These are phyloP conservation scores for Piprites chloris DNA, from an alignment of 2,113 vertebrate genomes.

Conservation along the genomic window DNA sequence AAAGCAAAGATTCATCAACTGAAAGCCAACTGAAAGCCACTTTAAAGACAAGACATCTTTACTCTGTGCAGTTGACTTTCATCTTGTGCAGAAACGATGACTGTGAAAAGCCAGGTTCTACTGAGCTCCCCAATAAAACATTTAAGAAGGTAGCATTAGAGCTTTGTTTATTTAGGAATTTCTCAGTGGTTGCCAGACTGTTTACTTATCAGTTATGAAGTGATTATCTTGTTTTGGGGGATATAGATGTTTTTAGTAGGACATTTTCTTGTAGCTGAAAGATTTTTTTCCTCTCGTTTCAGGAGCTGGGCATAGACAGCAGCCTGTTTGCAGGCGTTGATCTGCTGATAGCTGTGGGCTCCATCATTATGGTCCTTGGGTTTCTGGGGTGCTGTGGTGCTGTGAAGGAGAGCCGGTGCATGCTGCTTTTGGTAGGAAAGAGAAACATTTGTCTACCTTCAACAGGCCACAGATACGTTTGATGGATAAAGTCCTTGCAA, in stretches of 20 bases:
- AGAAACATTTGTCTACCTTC: background rate
- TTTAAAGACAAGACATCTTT: background rate
- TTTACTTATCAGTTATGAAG: background rate
- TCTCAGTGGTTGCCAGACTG: background rate
- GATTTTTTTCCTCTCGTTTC: background rate
- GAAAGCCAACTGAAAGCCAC: background rate
- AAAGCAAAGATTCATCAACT: background rate
- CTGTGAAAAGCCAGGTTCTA: background rate
- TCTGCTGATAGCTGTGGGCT: constrained; percentile 71
- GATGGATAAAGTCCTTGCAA: background rate
- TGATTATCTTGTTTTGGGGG: background rate
- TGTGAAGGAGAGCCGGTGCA: constrained; percentile 80
- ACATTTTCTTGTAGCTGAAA: background rate
- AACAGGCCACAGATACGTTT: background rate
- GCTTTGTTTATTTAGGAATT: background rate
- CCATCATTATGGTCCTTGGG: constrained; percentile 85
- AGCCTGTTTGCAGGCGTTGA: background rate
- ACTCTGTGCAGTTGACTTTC: background rate
- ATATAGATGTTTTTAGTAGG: background rate
- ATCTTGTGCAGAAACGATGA: background rate
- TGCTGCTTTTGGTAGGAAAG: constrained; percentile 83
- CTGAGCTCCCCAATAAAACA: background rate
- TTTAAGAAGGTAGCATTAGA: background rate
- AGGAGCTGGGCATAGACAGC: background rate
- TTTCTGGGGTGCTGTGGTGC: constrained; percentile 91